Evolutionary conservation across 2,113 vertebrate species (phyloP), one percentile per base, ranked within the genome.

Genomic region (Phyllostomus discolor): DNA sequence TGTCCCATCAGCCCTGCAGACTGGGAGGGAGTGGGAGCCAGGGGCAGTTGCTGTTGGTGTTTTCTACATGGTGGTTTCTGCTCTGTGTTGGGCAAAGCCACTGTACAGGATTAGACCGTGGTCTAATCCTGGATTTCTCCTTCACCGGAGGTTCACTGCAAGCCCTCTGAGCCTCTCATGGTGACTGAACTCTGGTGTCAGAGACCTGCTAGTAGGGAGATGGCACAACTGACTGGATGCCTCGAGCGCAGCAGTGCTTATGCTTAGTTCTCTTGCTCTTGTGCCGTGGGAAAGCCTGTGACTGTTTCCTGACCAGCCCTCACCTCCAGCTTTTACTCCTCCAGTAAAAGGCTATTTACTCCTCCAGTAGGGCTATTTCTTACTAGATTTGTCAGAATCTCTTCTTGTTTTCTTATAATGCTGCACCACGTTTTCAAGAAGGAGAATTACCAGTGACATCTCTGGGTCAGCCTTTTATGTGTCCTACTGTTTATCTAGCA

Each of bases 201-300:
- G 66, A 24, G 3, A 28, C 35, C 52, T 87, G 69, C 28, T 26
- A 0, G 9, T 31, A 19, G 62, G 31, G 19, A 64, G 64, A 10
- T 1, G 0, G 11, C 17, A 24, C 26, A 8, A 26, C 15, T 1
- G 0, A 7, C 26, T 3, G 0, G 7, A 7, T 5, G 16, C n/a
- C 22, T 1, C 6, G 17, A 33, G 16, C 17, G 4, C 2, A 24
- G 38, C 16, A 2, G 3, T 41, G 5, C 22, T 5, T 16, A 2
- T 5, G 7, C 54, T 48, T 26, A 10, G 67, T 84, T 64, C 76
- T 94, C 26, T 20, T 67, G 0, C 12, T 35, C 14, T 12, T 0
- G 1, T 4, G 41, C 41, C 52, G 41, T 54, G 35, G 31, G 50
- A 31, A 1, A 10, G 17, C 11, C 16, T 0, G 22, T 35, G 33